These are phyloP conservation scores for Campylorhamphus procurvoides DNA, from an alignment of 2,113 vertebrate species.

Conservation along the genomic window DNA sequence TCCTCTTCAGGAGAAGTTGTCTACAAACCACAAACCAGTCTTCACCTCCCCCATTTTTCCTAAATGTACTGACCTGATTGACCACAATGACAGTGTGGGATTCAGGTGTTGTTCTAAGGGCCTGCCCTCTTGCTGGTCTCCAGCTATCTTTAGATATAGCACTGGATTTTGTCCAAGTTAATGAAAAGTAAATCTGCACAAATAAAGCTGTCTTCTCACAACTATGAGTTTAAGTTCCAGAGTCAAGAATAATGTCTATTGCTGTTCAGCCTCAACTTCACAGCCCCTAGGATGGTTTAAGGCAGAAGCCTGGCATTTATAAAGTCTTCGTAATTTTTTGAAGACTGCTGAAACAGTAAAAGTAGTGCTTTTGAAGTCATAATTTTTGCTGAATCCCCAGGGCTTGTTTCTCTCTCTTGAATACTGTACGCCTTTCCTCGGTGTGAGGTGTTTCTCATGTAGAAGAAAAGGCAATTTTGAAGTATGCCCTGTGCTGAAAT, in stretches of 20 bases:
- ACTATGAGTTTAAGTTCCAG: not conserved
- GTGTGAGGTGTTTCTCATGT: not conserved
- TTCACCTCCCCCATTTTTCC: not conserved
- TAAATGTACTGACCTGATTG: not conserved
- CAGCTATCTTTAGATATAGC: not conserved
- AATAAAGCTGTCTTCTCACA: not conserved
- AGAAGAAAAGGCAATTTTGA: conserved; percentile 4
- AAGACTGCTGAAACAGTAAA: not conserved
- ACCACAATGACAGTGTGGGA: not conserved
- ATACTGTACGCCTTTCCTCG: not conserved
- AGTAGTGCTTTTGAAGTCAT: not conserved
- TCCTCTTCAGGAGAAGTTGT: not conserved
- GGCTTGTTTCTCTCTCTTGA: not conserved
- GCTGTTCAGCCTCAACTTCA: conserved; percentile 7
- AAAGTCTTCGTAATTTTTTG: conserved; percentile 12
- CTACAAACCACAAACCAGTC: not conserved
- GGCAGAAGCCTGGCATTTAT: conserved; percentile 31
- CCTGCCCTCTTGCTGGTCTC: not conserved
- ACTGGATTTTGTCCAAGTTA: not conserved
- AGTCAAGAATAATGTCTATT: not conserved
- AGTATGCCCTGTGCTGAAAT: not conserved
- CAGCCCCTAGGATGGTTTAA: not conserved
- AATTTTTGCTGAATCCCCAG: not conserved
- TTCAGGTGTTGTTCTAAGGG: not conserved
- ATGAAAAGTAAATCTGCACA: not conserved